A percentile compares a stretch with the other conserved stretches of the same genome.
Conservation (phyloP, 2,888 invertebrate genomes). For the Eulithis prunata region DNA sequence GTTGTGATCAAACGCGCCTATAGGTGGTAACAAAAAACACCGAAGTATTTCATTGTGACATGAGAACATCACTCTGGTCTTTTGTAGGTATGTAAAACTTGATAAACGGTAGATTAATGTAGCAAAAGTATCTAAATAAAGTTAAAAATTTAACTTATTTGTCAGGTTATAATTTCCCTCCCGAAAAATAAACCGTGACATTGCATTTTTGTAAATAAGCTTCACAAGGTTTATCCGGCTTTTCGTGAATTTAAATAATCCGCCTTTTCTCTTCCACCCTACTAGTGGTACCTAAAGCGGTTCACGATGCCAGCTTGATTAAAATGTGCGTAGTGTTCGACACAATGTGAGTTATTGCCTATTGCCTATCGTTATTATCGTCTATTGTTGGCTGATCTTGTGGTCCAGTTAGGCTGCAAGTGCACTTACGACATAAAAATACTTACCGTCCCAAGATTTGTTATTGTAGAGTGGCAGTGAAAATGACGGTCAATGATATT, state of each 20-base stretch:
- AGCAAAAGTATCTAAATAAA: neutral
- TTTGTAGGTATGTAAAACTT: too few relatives aligned
- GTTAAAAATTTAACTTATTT: too few relatives aligned
- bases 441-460: neutral
- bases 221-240: neutral
- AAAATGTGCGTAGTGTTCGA: slow-evolving; percentile 70
- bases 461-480: neutral
- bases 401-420: slow-evolving; percentile 42
- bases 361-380: slow-evolving; percentile 69
- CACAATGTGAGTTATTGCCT: slow-evolving; percentile 75
- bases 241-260: neutral
- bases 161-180: too few relatives aligned
- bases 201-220: too few relatives aligned
- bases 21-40: too few relatives aligned
- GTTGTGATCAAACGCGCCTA: too few relatives aligned
- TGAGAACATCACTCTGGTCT: too few relatives aligned
- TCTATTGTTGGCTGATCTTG: slow-evolving; percentile 60
- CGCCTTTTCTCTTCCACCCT: slow-evolving; percentile 1
- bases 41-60: too few relatives aligned
- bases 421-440: slow-evolving; percentile 29
- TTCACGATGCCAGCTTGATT: slow-evolving; percentile 62
- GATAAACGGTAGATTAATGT: too few relatives aligned
- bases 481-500: too few relatives aligned
- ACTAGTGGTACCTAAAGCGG: slow-evolving; percentile 7
- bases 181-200: too few relatives aligned